Base-by-base conservation (phyloP, 2,888 invertebrate species). In the Furcula furcula region DNA sequence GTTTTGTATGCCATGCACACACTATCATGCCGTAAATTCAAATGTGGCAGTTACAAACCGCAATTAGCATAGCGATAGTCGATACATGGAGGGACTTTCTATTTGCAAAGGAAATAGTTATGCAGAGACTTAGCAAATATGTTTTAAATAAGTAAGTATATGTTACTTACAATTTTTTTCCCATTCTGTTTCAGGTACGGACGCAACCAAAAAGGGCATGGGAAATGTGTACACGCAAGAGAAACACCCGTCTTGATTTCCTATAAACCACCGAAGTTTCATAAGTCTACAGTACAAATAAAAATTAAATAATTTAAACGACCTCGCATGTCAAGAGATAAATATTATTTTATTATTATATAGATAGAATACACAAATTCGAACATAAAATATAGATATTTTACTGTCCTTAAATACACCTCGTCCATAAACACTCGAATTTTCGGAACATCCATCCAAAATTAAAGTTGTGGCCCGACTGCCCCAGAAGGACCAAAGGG, bases 211-310 rank as follows among this genome's bases (percentile, higher is more conserved):
- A 45, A 85, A 85, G 62, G 82, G 83, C 37, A 55, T 74, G 33
- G 85, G 85, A 47, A 87, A 88, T 65, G 88, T 87, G 31, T 88
- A 88, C 70, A 88, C 88, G 28, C 86, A 87, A 65, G 86, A 87
- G 46, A 85, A 85, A 55, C 87, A 83, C 43, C 65, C 70, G n/a
- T 61, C 71, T 19, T 74, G 55, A 66, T 30, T 51, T 44, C 40
- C 38, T 51, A 13, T 57, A 36, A 44, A 65, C 62, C 61, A 63
- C 55, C 60, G 65, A 62, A 31, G 55, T 31, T 14, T 7, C 4
- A 38, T 41, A 41, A 44, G 47, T 42, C 44, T 47, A 64, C 62
- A 78, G 76, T 80, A 85, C 79, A 81, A 80, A 81, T 58, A 49
- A 44, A 48, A 48, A 46, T 40, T 56, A 52, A 46, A 49, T 48